Evolutionary conservation across 2,113 vertebrate genomes (phyloP).

Genomic region (Cygnus atratus): DNA sequence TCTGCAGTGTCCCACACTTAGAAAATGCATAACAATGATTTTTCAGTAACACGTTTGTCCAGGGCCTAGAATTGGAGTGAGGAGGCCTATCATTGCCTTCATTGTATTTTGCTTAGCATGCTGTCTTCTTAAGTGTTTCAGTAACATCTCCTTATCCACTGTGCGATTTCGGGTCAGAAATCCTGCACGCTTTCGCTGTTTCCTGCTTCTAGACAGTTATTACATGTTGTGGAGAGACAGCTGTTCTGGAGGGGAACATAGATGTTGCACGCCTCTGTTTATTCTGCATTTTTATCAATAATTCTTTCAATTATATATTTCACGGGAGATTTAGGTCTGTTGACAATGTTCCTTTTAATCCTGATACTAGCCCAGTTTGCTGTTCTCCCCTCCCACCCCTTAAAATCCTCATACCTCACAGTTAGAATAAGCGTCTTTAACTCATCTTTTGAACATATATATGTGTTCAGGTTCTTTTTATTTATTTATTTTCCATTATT

Average conservation of each 20-base stretch:
- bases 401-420: neutral
- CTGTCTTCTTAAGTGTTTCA: neutral
- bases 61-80: neutral
- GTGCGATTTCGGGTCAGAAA: neutral
- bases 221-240: too few relatives aligned
- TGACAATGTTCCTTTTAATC: neutral
- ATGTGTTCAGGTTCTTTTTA: neutral
- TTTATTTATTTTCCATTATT: neutral
- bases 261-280: neutral
- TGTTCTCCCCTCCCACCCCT: accelerated
- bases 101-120: neutral
- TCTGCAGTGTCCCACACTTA: neutral
- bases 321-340: neutral
- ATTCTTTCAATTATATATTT: neutral
- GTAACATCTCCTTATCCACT: neutral
- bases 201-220: neutral
- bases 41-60: neutral
- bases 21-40: neutral
- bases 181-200: neutral
- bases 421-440: neutral
- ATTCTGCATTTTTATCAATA: neutral
- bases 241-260: neutral
- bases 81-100: neutral
- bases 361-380: neutral
- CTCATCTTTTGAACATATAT: neutral